Evolutionary conservation across 2,888 invertebrate genomes (phyloP).

Genomic region (Troides oblongomaculatus): DNA sequence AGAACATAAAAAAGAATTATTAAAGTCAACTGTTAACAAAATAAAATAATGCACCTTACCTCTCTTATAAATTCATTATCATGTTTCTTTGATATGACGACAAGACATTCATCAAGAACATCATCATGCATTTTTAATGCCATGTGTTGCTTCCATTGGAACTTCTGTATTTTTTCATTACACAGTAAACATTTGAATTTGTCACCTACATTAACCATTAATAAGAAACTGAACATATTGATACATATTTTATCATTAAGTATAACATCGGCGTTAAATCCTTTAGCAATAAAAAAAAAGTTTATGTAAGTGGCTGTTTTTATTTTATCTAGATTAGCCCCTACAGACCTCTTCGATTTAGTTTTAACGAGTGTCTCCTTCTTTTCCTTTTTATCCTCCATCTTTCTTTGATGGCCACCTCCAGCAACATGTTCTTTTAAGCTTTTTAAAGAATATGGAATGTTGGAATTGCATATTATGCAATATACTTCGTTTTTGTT

Average conservation of each 20-base stretch:
- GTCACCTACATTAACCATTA: slow-evolving; percentile 29
- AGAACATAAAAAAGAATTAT: too few relatives aligned
- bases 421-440: slow-evolving; percentile 38
- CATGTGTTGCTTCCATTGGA: slow-evolving; percentile 32
- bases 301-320: slow-evolving; percentile 31
- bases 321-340: slow-evolving; percentile 10
- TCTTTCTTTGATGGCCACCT: slow-evolving; percentile 34
- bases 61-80: slow-evolving; percentile 51
- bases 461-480: slow-evolving; percentile 33
- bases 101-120: slow-evolving; percentile 28
- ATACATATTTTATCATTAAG: slow-evolving; percentile 45
- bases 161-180: slow-evolving; percentile 20
- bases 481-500: slow-evolving; percentile 34
- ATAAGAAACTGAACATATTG: slow-evolving; percentile 35
- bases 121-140: slow-evolving; percentile 27
- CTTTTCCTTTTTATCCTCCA: neutral
- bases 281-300: slow-evolving; percentile 21
- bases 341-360: slow-evolving; percentile 18
- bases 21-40: neutral
- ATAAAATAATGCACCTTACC: slow-evolving; percentile 38
- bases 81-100: slow-evolving; percentile 37
- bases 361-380: too few relatives aligned
- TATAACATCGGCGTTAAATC: slow-evolving; percentile 34
- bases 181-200: slow-evolving; percentile 36
- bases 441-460: slow-evolving; percentile 34